Base-by-base conservation (phyloP, 2,797 vertebrate species). In the Halcyon leucocephala region DNA sequence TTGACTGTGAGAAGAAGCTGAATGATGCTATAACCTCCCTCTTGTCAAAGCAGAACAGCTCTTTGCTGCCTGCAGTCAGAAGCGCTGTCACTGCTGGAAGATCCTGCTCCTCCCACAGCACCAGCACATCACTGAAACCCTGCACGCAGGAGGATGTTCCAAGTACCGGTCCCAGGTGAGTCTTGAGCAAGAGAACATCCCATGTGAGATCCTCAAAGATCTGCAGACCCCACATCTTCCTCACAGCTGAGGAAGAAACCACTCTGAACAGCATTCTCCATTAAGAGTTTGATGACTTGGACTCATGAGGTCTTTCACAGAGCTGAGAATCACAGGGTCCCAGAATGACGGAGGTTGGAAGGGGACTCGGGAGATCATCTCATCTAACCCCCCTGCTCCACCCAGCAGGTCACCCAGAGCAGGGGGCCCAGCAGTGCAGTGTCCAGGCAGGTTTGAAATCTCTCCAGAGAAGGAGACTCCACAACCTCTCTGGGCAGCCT, bases 271-370 rank as follows among this genome's bases (percentile, higher is more conserved):
- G 12, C 37, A 11, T 9, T n/a, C n/a, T 60, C 35, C 83, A 60
- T 2, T 1, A 28, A 49, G 29, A 67, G 10, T 49, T 37, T 64
- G 62, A 21, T 46, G 60, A 39, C 42, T 55, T 73, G 55, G 42
- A 72, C 25, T 67, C 1, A 0, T 0, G 1, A 20, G 10, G 12
- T 33, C n/a, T 84, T 7, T 20, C 35, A 14, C 1, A 5, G 60
- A 46, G 35, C 6, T 6, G 20, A 71, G 54, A 85, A 55, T n/a
- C 49, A 51, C 49, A 51, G 26, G 49, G 49, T 28, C 5, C 44
- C 44, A 46, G 44, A 46, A 46, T 21, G 31, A 19, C n/a, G 31
- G 54, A 31, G 29, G 31, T n/a, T 55, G 19, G 19, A n/a, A 55
- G 54, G 54, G 54, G 31, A 19, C 54, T n/a, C 19, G 20, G 54